These are phyloP conservation scores for Himalopsyche tibetana DNA, from an alignment of 2,888 invertebrate genomes.

Conservation along the genomic window DNA sequence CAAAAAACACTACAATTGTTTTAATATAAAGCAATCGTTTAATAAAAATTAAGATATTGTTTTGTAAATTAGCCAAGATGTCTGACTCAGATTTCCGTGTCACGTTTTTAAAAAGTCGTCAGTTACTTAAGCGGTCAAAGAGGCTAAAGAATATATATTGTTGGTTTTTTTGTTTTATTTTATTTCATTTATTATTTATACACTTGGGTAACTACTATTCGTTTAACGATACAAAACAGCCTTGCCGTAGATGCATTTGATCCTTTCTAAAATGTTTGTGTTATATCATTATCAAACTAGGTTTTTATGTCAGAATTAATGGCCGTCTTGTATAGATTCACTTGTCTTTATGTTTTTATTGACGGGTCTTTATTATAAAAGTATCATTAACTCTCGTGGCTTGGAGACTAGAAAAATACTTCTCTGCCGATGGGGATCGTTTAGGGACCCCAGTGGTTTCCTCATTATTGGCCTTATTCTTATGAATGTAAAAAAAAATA, in stretches of 20 bases:
- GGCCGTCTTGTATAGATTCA: not conserved
- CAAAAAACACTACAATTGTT: not conserved
- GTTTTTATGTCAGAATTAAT: not conserved
- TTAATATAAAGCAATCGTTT: not conserved
- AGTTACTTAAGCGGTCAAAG: not conserved
- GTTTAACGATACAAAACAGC: not conserved
- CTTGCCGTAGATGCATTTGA: constrained; percentile 8
- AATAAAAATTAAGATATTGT: constrained; percentile 6
- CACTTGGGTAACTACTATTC: not conserved
- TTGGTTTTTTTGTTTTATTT: not conserved
- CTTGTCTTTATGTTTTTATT: not conserved
- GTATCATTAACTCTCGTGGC: no score
- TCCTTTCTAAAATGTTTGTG: constrained; percentile 10
- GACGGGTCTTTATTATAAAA: not conserved
- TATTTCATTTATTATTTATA: not conserved
- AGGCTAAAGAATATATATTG: not conserved
- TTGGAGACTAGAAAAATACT: no score
- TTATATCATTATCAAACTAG: constrained; percentile 18
- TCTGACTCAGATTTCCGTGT: constrained; percentile 6
- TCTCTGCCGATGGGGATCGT: no score
- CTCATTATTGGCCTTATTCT: no score
- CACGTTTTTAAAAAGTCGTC: constrained; percentile 18
- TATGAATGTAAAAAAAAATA: no score
- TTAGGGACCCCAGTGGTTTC: no score
- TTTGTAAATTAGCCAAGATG: not conserved